These are phyloP conservation scores for Chromoteleia sp. DNA, from an alignment of 2,888 invertebrate genomes.

Conservation along the genomic window DNA sequence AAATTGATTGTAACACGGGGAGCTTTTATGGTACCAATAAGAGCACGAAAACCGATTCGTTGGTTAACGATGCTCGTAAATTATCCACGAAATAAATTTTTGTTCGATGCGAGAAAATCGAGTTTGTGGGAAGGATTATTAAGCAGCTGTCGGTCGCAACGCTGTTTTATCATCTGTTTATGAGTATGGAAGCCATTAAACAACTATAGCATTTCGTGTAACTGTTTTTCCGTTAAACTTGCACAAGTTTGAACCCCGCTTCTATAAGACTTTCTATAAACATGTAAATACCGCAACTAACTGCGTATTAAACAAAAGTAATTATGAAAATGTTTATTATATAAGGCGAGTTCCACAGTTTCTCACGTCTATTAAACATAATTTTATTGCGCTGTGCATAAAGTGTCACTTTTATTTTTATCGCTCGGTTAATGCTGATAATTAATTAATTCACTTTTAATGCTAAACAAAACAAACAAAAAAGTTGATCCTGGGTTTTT, in stretches of 20 bases:
- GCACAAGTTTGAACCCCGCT: conserved; percentile 4
- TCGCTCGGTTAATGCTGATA: conserved; percentile 4
- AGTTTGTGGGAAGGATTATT: conserved; percentile 24
- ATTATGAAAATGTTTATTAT: conserved; percentile 33
- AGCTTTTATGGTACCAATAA: conserved; percentile 12
- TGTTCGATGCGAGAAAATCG: conserved; percentile 16
- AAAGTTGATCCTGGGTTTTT: background rate
- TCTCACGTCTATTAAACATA: conserved; percentile 41
- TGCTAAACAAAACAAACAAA: conserved; percentile 6
- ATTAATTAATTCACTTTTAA: conserved; percentile 18
- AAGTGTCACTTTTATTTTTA: conserved; percentile 16
- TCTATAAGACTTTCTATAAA: conserved; percentile 22
- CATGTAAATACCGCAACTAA: conserved; percentile 14
- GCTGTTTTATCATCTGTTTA: conserved; percentile 44
- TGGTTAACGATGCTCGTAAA: conserved; percentile 41
- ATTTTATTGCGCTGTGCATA: conserved; percentile 23
- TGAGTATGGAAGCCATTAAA: conserved; percentile 10
- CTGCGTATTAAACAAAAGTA: conserved; percentile 26
- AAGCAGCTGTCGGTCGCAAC: conserved; percentile 20
- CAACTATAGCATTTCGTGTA: conserved; percentile 12
- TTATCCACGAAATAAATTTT: conserved; percentile 10
- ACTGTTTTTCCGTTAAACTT: conserved; percentile 18
- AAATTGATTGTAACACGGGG: conserved; percentile 20
- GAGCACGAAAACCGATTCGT: background rate
- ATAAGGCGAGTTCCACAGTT: conserved; percentile 19